These are phyloP conservation scores for Plutella xylostella DNA, from an alignment of 2,888 invertebrate genomes.

Conservation along the genomic window DNA sequence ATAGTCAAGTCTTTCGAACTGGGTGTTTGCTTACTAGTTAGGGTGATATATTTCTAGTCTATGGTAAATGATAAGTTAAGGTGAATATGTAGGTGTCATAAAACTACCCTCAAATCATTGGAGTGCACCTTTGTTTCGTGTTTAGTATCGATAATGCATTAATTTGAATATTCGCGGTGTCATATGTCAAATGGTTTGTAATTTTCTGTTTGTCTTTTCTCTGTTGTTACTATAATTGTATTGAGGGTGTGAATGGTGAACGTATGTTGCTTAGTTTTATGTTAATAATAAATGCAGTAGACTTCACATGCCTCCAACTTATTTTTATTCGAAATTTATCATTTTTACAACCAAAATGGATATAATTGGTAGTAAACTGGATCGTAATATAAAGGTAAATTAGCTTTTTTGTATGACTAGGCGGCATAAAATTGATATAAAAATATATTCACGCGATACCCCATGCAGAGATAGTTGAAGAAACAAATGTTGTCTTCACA, in stretches of 20 bases:
- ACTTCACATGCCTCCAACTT: no score
- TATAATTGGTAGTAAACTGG: no score
- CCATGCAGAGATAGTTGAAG: not conserved
- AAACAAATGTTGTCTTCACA: no score
- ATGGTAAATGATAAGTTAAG: no score
- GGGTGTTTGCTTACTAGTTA: not conserved
- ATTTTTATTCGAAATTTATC: no score
- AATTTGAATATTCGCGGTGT: conserved; percentile 71
- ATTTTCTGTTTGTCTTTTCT: conserved; percentile 54
- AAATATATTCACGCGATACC: not conserved
- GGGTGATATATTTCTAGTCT: no score
- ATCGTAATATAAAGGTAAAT: no score
- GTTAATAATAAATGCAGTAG: no score
- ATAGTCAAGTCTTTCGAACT: not conserved
- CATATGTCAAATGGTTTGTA: conserved; percentile 69
- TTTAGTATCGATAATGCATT: conserved; percentile 63
- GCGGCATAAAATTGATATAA: no score
- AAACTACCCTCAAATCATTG: conserved; percentile 48
- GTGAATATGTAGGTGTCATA: conserved; percentile 38
- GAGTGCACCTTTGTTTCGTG: conserved; percentile 44
- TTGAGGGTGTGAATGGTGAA: conserved; percentile 19
- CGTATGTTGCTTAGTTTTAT: no score
- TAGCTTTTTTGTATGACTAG: no score
- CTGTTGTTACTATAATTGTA: conserved; percentile 41
- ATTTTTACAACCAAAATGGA: no score